Conservation (phyloP, 2,113 vertebrate species). For the Protobothrops flavoviridis region DNA sequence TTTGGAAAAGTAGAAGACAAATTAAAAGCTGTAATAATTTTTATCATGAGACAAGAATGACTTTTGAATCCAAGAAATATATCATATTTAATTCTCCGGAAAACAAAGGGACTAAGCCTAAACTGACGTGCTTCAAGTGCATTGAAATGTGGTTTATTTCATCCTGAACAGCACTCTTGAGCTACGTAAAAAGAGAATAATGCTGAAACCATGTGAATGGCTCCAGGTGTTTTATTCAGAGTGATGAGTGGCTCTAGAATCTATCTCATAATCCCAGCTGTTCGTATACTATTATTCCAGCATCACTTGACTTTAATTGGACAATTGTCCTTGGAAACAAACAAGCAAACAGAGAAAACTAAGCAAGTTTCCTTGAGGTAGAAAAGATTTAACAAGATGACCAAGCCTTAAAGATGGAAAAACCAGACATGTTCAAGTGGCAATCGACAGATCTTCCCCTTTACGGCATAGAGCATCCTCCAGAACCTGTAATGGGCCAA, state of each 20-base stretch:
- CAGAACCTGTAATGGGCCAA: background rate
- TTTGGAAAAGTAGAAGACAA: background rate
- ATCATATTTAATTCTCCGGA: background rate
- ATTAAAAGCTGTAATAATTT: background rate
- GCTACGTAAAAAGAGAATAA: background rate
- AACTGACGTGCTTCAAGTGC: background rate
- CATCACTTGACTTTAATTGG: background rate
- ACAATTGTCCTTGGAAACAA: background rate
- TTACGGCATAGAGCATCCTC: background rate
- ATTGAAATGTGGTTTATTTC: background rate
- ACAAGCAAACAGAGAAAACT: background rate
- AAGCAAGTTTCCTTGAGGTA: background rate
- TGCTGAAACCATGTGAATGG: background rate
- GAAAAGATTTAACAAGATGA: background rate
- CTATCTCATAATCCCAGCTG: background rate
- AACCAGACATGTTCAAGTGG: background rate
- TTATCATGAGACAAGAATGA: background rate
- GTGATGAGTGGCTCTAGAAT: background rate
- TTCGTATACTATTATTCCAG: background rate
- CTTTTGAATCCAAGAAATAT: background rate
- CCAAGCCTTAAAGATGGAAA: background rate
- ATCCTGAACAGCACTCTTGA: background rate
- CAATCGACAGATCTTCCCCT: background rate
- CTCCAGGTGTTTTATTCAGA: background rate
- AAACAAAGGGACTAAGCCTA: background rate